phyloP scores from a whole-genome alignment of 1,140 invertebrate genomes.

The Bursaphelenchus mucronatus region DNA sequence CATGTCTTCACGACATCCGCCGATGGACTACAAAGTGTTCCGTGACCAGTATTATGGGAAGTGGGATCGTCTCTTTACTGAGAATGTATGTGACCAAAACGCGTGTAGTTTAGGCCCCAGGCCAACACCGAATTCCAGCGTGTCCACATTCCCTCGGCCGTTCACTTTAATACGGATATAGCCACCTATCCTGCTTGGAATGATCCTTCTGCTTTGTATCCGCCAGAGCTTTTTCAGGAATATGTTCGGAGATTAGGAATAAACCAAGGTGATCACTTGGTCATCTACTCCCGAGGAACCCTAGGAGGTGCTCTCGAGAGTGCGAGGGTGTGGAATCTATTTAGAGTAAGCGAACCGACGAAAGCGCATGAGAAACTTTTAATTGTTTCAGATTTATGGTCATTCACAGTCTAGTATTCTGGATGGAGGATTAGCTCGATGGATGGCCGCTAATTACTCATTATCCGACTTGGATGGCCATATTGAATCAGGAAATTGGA shows the following conservation, averaged over 20 bases:
- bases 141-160: constrained; percentile 32
- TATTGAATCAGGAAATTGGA: constrained; percentile 37
- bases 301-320: constrained; percentile 37
- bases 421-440: constrained; percentile 39
- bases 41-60: constrained; percentile 35
- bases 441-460: constrained; percentile 36
- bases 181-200: constrained; percentile 40
- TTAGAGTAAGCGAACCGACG: constrained; percentile 26
- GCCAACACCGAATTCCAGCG: constrained; percentile 25
- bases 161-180: constrained; percentile 43
- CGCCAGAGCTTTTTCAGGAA: constrained; percentile 39
- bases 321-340: constrained; percentile 41
- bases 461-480: constrained; percentile 22
- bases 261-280: constrained; percentile 38
- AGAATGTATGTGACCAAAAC: constrained; percentile 21
- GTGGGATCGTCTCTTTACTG: constrained; percentile 30
- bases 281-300: constrained; percentile 35
- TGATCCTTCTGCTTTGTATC: constrained; percentile 36
- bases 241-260: constrained; percentile 42
- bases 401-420: constrained; percentile 29
- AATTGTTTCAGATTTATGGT: constrained; percentile 36
- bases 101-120: constrained; percentile 23
- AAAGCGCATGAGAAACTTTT: constrained; percentile 21
- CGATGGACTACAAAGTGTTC: constrained; percentile 28
- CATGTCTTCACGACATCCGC: constrained; percentile 23